phyloP scores from a whole-genome alignment of 92 coral and sea anemone species.

The Phenganax marumi region DNA sequence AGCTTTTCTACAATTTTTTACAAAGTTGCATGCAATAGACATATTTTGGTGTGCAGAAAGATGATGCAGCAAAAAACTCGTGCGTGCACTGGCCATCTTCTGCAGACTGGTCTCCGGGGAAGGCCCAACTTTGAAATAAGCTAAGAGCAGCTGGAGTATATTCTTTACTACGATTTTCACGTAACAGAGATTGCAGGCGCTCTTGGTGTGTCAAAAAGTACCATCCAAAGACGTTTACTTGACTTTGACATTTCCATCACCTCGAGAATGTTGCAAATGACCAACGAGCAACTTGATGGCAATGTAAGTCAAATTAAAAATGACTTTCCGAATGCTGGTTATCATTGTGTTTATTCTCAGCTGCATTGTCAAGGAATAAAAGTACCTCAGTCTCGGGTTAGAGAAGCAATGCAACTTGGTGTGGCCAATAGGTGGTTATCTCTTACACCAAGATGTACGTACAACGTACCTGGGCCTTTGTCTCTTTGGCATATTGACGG shows the following conservation, averaged over 20 bases:
- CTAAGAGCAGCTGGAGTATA: not conserved
- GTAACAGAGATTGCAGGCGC: not conserved
- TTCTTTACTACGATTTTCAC: not conserved
- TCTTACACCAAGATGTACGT: no score
- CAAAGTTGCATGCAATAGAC: no score
- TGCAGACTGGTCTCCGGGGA: not conserved
- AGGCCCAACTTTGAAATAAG: not conserved
- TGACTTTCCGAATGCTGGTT: constrained; percentile 19
- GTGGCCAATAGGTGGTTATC: no score
- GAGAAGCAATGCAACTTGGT: not conserved
- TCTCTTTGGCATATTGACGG: no score
- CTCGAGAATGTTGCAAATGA: not conserved
- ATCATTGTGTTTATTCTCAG: not conserved
- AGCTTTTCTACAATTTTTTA: no score
- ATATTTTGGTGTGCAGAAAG: not conserved
- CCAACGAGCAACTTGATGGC: not conserved
- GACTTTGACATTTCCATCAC: not conserved
- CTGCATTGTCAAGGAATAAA: not conserved
- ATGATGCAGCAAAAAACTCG: constrained; percentile 5
- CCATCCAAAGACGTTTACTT: not conserved
- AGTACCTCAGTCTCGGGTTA: not conserved
- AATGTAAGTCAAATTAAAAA: not conserved
- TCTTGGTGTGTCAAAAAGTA: not conserved
- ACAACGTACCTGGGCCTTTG: no score
- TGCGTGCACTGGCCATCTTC: constrained; percentile 9